Evolutionary conservation across 2,888 invertebrate species (phyloP).

Genomic region (Agriotes lineatus): DNA sequence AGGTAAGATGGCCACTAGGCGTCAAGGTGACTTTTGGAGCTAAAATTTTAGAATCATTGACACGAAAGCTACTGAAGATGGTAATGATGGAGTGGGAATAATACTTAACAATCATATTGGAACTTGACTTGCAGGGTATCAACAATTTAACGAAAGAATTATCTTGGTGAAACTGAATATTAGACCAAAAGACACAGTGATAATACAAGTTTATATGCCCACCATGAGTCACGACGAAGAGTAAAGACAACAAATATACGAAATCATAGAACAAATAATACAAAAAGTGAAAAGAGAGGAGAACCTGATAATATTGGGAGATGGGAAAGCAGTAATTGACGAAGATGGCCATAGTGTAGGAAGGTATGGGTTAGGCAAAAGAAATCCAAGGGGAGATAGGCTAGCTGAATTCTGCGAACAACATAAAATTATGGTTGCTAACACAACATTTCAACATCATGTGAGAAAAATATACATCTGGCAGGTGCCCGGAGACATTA

Average conservation of each 20-base stretch:
- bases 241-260: neutral
- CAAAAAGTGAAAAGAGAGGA: neutral
- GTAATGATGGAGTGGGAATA: neutral
- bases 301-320: slow-evolving; percentile 1
- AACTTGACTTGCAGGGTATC: neutral
- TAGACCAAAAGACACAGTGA: neutral
- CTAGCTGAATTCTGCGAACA: neutral
- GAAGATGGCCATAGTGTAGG: neutral
- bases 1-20: slow-evolving; percentile 2
- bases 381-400: neutral
- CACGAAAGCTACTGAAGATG: neutral
- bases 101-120: neutral
- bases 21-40: neutral
- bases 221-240: neutral
- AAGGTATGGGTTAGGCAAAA: neutral
- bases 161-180: neutral
- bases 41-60: neutral
- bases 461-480: neutral
- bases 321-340: neutral
- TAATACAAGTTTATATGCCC: slow-evolving; percentile 3
- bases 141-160: slow-evolving; percentile 3
- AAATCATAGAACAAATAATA: neutral
- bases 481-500: neutral
- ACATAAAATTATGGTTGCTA: neutral
- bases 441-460: slow-evolving; percentile 9